Evolutionary conservation across 2,113 vertebrate species (phyloP).

Genomic region (Rutilus rutilus): DNA sequence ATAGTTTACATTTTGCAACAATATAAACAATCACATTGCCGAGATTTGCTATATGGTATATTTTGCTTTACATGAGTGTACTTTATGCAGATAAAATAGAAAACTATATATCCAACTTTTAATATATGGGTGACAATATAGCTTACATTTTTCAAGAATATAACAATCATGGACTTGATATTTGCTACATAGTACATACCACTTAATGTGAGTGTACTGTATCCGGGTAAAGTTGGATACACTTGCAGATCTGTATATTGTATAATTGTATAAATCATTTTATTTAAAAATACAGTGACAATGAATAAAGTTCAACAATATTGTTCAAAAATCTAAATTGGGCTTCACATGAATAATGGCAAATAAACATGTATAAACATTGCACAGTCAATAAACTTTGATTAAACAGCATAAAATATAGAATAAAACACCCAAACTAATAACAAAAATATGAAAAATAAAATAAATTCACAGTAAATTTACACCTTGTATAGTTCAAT

Average conservation of each 20-base stretch:
- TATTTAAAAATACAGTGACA: too few species aligned
- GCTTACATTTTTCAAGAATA: too few species aligned
- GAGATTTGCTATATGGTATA: background rate
- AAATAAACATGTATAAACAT: background rate
- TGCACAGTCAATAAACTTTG: background rate
- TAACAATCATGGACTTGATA: too few species aligned
- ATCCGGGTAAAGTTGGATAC: too few species aligned
- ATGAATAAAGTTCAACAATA: background rate
- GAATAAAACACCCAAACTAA: background rate
- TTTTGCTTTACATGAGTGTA: background rate
- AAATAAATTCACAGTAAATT: too few species aligned
- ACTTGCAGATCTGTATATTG: too few species aligned
- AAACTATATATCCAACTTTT: background rate
- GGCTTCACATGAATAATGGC: background rate
- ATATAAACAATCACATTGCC: background rate
- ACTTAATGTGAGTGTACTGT: too few species aligned
- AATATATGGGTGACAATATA: background rate
- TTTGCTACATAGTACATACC: too few species aligned
- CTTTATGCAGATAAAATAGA: background rate
- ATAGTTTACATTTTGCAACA: background rate
- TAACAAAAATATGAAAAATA: background rate
- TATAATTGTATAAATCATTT: too few species aligned
- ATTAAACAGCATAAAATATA: background rate
- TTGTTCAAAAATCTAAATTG: background rate
- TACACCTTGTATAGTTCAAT: too few species aligned